Evolutionary conservation across 35 echinoderm and acorn worm genomes (phyloP), one percentile per base, ranked within the genome.

Genomic region (Lytechinus variegatus): DNA sequence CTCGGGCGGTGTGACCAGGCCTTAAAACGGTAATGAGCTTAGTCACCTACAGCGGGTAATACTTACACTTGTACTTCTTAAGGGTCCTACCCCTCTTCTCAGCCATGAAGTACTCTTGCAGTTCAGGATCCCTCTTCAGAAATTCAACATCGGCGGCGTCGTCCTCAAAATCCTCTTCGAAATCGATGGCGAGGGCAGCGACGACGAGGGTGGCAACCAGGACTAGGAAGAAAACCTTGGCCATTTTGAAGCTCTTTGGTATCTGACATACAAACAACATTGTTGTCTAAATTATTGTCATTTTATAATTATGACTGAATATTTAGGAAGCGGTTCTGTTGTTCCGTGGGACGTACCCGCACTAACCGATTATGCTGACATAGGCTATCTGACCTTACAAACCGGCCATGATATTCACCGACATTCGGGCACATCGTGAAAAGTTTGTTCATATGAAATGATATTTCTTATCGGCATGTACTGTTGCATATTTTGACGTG

Each of bases 11-110:
- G n/a, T n/a, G n/a, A n/a, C n/a, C n/a, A n/a, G n/a, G n/a, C n/a
- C n/a, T n/a, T n/a, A n/a, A n/a, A n/a, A n/a, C n/a, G 9, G 56
- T 13, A 5, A 58, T 58, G 33, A 44, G 33, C 33, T 58, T 9
- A 58, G 56, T 9, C 66, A 24, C 7, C 19, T 7, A 7, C 19
- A 79, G 5, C 6, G 66, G 66, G 19, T 79, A 24, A 53, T 57
- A 93, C 92, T 93, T n/a, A 93, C 92, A 93, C 54, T 93, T 93
- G 92, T 93, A 93, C 54, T 93, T 93, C 92, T 57, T 93, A 12
- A 93, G 28, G 92, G 5, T 55, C 13, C 5, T 57, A 10, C 92
- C 92, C 54, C 92, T 93, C 92, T 93, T 93, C 92, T 93, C 92
- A 54, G 92, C 92, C 92, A 93, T 93, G 11, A 54, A 93, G 92